These are phyloP conservation scores for Stictonetta naevosa DNA, from an alignment of 2,113 vertebrate genomes.

Conservation along the genomic window DNA sequence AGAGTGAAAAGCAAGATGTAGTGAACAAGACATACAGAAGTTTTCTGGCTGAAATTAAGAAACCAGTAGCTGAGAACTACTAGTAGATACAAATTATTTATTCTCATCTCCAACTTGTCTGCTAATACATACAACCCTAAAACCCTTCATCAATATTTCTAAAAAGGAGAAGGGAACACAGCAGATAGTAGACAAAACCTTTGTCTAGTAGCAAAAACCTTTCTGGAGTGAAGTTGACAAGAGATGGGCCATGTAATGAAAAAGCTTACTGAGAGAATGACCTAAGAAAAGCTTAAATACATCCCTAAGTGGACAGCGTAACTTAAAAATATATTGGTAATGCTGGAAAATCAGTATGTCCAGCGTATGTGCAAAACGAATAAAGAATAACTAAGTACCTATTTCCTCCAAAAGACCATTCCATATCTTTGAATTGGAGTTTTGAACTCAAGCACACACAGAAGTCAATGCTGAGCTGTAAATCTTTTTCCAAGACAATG, in stretches of 20 bases:
- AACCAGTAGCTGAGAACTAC: neutral
- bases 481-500: neutral
- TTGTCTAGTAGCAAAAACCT: neutral
- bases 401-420: neutral
- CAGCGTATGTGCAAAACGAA: neutral
- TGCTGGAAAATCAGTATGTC: neutral
- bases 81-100: neutral
- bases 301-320: neutral
- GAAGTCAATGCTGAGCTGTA: neutral
- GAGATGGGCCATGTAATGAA: neutral
- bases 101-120: neutral
- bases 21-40: neutral
- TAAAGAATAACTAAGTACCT: neutral
- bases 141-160: neutral
- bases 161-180: neutral
- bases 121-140: neutral
- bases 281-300: neutral
- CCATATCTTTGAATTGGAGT: neutral
- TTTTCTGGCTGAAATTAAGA: neutral
- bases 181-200: neutral
- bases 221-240: neutral
- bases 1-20: neutral
- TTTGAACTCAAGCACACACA: neutral
- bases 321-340: neutral
- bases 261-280: neutral